Evolutionary conservation across 2,797 vertebrate genomes (phyloP).

Genomic region (Lycodopsis pacificus): DNA sequence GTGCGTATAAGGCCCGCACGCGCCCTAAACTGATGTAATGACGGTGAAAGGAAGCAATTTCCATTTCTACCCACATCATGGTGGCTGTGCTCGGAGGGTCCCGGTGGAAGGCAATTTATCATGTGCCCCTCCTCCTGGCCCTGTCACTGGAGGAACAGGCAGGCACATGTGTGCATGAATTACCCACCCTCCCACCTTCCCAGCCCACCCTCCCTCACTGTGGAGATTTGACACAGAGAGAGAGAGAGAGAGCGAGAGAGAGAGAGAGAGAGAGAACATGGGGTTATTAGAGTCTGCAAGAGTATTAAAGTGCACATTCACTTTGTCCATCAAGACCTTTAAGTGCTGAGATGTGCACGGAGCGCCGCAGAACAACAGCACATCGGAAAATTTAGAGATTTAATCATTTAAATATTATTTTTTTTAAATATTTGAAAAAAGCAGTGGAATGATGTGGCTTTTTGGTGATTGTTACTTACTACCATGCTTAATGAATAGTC

Average conservation of each 20-base stretch:
- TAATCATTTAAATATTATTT: background rate
- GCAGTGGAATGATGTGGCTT: background rate
- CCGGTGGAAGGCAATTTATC: conserved; percentile 89
- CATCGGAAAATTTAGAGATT: background rate
- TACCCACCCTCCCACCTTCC: conserved; percentile 76
- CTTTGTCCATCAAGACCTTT: conserved; percentile 72
- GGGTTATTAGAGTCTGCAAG: conserved; percentile 70
- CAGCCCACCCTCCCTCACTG: conserved; percentile 51
- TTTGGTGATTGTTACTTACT: background rate
- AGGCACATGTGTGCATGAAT: conserved; percentile 89
- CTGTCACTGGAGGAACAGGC: conserved; percentile 87
- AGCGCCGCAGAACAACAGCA: conserved; percentile 17
- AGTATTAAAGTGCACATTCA: conserved; percentile 77
- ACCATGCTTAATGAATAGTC: background rate
- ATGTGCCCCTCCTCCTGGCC: conserved; percentile 86
- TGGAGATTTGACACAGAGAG: conserved; percentile 72
- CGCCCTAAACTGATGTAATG: conserved; percentile 89
- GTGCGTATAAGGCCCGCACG: conserved; percentile 80
- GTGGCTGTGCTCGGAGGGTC: conserved; percentile 86
- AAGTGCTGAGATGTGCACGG: conserved; percentile 29
- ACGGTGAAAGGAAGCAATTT: conserved; percentile 88
- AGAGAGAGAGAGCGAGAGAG: too few species aligned
- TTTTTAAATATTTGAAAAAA: background rate
- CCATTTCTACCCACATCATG: conserved; percentile 89
- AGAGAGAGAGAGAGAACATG: conserved; percentile 74